Evolutionary conservation across 2,113 vertebrate species (phyloP), one percentile per base, ranked within the genome.

Genomic region (Struthio camelus): DNA sequence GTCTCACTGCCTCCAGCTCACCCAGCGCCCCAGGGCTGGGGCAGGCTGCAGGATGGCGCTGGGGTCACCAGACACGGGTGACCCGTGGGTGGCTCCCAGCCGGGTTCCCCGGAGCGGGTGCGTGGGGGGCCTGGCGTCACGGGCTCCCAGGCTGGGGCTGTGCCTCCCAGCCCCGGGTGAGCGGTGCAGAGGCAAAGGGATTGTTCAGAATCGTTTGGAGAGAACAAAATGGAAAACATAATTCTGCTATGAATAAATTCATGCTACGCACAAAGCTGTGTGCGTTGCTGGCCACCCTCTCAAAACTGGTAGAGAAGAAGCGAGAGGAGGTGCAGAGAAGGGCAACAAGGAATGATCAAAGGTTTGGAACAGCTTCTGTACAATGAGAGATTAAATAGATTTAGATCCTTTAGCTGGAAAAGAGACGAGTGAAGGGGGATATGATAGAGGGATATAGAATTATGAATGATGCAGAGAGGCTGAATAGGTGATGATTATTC

Each of bases 361-460:
- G 96, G 90, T 91, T 88, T 95, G 81, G 82, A 95, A 84, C 75
- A 85, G 79, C 82, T 85, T 91, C 90, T 91, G 53, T 95, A 75
- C 91, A 70, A 85, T 79, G 85, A 80, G 93, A 96, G 96, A 94
- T 97, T 96, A 96, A 96, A 94, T 87, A 94, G 94, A 90, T 96
- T 94, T 80, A 93, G 85, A 73, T 90, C 92, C 67, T 97, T 95
- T 96, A 83, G 59, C 76, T 90, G 75, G 58, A 87, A 94, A 93
- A 96, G 75, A 95, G 87, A 32, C 61, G 36, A 94, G 87, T 0
- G 67, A 93, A 91, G 79, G 1, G 87, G 81, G 67, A 83, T 87
- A 53, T 62, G 92, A 64, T 70, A 85, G 91, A 84, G 84, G 92
- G 90, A 69, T 70, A 69, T 19, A 40, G 87, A 94, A 80, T 67